These are phyloP conservation scores for Halocynthia aurantium DNA, from an alignment of 23 tunicate species.

Conservation along the genomic window DNA sequence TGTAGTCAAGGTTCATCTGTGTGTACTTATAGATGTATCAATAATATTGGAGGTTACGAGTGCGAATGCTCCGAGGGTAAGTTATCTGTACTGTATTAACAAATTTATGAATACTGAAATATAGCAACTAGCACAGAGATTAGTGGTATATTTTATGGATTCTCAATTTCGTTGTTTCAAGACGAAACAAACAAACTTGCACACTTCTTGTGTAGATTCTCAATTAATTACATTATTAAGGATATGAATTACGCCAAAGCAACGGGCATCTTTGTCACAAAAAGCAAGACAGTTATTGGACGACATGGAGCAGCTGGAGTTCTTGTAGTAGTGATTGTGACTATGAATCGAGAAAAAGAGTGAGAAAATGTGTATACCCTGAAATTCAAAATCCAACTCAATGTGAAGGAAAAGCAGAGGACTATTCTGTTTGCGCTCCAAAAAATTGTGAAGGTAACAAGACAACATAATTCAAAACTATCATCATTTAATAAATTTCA, in stretches of 20 bases:
- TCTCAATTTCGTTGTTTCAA: slow-evolving; percentile 28
- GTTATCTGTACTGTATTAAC: neutral
- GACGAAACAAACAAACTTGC: neutral
- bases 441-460: slow-evolving; percentile 42
- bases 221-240: neutral
- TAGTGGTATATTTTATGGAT: too few relatives aligned
- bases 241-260: too few relatives aligned
- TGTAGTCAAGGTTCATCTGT: neutral
- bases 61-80: slow-evolving; percentile 38
- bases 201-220: too few relatives aligned
- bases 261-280: too few relatives aligned
- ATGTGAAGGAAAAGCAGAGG: slow-evolving; percentile 45
- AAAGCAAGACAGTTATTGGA: slow-evolving; percentile 19
- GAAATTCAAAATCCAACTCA: neutral
- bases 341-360: slow-evolving; percentile 27
- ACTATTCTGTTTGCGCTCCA: slow-evolving; percentile 33
- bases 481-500: neutral
- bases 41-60: slow-evolving; percentile 33
- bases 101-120: too few relatives aligned
- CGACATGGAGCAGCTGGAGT: slow-evolving; percentile 51
- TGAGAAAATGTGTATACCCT: slow-evolving; percentile 34
- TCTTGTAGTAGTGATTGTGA: slow-evolving; percentile 63
- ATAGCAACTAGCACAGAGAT: too few relatives aligned
- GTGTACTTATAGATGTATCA: slow-evolving; percentile 38
- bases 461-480: neutral